Evolutionary conservation across 2,888 invertebrate genomes (phyloP).

Genomic region (Epinotia demarniana): DNA sequence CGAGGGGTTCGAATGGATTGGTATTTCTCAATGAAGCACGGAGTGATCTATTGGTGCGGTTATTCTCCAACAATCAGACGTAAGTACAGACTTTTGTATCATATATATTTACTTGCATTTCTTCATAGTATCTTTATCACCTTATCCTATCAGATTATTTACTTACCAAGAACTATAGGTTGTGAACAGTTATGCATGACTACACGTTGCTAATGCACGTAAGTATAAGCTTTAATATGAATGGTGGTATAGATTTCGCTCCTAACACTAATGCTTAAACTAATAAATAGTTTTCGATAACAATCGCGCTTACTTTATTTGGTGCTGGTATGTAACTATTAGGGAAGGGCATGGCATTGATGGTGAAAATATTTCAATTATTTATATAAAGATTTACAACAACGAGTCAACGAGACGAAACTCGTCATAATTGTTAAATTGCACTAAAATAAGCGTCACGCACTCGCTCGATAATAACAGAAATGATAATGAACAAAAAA

Average conservation of each 20-base stretch:
- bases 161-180: neutral
- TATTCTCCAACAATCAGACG: conserved; percentile 56
- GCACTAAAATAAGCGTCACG: conserved; percentile 8
- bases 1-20: conserved; percentile 54
- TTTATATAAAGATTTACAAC: conserved; percentile 8
- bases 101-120: conserved; percentile 48
- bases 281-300: conserved; percentile 9
- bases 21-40: conserved; percentile 52
- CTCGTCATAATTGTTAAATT: neutral
- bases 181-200: neutral
- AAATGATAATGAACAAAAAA: neutral
- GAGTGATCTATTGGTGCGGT: conserved; percentile 62
- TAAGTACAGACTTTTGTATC: conserved; percentile 68
- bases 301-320: neutral
- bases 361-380: conserved; percentile 7
- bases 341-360: conserved; percentile 16
- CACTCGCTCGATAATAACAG: conserved; percentile 6
- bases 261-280: conserved; percentile 2
- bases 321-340: conserved; percentile 16
- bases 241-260: neutral
- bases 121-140: conserved; percentile 15
- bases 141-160: conserved; percentile 12
- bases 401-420: conserved; percentile 3
- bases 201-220: neutral
- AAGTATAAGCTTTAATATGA: neutral